Percentiles rank a stretch among this genome's conserved stretches.
phyloP scores from a whole-genome alignment of 1,140 invertebrate species.

The Carposina sasakii region DNA sequence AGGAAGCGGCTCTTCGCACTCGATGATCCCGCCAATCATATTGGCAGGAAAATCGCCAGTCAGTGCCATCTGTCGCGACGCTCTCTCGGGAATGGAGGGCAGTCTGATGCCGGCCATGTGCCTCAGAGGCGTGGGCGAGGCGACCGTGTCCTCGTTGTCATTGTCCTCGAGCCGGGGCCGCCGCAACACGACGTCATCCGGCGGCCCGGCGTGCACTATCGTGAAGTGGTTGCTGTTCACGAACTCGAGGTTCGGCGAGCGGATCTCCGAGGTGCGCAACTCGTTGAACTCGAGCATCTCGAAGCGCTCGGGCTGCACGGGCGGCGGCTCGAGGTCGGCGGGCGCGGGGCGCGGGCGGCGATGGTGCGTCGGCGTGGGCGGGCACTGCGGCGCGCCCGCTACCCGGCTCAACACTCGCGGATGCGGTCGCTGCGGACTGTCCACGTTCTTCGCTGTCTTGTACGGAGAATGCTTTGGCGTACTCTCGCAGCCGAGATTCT shows the following conservation, averaged over 20 bases:
- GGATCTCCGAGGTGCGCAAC: constrained; percentile 65
- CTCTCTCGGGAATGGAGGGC: constrained; percentile 86
- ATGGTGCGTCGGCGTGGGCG: constrained; percentile 88
- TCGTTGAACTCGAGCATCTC: constrained; percentile 68
- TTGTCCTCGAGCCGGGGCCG: constrained; percentile 46
- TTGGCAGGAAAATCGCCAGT: constrained; percentile 74
- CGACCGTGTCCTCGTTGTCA: constrained; percentile 59
- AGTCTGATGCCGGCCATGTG: constrained; percentile 83
- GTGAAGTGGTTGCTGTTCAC: constrained; percentile 66
- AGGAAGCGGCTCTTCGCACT: constrained; percentile 86
- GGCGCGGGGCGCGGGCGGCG: constrained; percentile 73
- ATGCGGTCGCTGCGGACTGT: constrained; percentile 72
- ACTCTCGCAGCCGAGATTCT: constrained; percentile 54
- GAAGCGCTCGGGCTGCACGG: constrained; percentile 58
- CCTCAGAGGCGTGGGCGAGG: constrained; percentile 76
- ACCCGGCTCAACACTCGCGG: constrained; percentile 74
- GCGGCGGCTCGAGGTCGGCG: constrained; percentile 67
- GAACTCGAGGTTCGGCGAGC: constrained; percentile 70
- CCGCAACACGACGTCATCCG: constrained; percentile 54
- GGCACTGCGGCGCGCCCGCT: constrained; percentile 74
- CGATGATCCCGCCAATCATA: constrained; percentile 70
- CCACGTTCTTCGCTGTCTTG: constrained; percentile 32
- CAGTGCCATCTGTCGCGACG: constrained; percentile 75
- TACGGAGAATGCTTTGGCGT: constrained; percentile 60
- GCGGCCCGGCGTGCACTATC: constrained; percentile 63